These are phyloP conservation scores for Embidobia sp. DNA, from an alignment of 2,888 invertebrate species.

Conservation along the genomic window DNA sequence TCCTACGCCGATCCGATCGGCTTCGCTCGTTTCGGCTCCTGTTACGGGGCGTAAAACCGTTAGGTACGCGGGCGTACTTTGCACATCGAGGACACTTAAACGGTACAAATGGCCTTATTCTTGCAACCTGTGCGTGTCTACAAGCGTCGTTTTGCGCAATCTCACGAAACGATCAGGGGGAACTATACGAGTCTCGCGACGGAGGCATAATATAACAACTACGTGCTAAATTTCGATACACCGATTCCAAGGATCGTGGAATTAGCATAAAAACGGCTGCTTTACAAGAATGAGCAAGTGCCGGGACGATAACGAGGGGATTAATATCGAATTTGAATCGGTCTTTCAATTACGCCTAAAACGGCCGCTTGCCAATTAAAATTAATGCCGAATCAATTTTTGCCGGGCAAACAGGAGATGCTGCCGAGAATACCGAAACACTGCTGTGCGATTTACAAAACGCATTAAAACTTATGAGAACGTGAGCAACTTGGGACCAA, in stretches of 20 bases:
- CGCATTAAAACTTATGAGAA: constrained; percentile 18
- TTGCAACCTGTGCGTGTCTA: constrained; percentile 55
- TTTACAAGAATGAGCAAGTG: constrained; percentile 40
- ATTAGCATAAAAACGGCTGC: constrained; percentile 41
- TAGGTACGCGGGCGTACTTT: constrained; percentile 22
- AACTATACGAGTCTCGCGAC: constrained; percentile 50
- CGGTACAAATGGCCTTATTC: constrained; percentile 58
- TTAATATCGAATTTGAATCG: constrained; percentile 21
- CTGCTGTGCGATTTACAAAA: constrained; percentile 5
- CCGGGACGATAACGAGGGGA: constrained; percentile 15
- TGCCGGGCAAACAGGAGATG: constrained; percentile 1
- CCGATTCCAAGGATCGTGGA: constrained; percentile 48
- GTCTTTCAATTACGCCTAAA: constrained; percentile 25
- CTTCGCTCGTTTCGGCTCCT: background rate
- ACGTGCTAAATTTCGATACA: constrained; percentile 49
- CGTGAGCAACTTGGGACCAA: constrained; percentile 14
- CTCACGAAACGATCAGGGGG: constrained; percentile 59
- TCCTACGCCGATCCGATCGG: background rate
- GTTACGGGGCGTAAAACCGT: constrained; percentile 1
- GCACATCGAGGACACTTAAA: constrained; percentile 58
- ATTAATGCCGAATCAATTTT: background rate
- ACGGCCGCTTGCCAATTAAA: constrained; percentile 15
- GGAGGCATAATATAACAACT: constrained; percentile 53
- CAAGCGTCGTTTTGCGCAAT: constrained; percentile 57
- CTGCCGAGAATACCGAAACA: background rate